Percentiles rank a stretch among this genome's conserved stretches.
Evolutionary conservation across 2,888 invertebrate species (phyloP).

Genomic region (Cryptophagus acutangulus): DNA sequence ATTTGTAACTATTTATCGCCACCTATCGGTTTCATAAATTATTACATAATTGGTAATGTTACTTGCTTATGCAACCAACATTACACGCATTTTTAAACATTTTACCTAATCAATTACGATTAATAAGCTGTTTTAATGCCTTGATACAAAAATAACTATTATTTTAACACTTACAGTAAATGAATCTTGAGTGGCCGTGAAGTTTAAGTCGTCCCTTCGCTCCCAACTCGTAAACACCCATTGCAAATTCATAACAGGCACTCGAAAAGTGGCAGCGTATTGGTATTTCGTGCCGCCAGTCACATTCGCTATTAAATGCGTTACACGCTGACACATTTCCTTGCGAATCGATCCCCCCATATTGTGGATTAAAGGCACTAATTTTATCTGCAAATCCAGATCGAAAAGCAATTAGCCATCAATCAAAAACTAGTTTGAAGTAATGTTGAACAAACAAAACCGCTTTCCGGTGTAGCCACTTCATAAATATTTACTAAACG

Average conservation of each 20-base stretch:
- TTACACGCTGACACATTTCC: constrained; percentile 83
- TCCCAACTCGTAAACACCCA: constrained; percentile 92
- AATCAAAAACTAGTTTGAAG: constrained; percentile 7
- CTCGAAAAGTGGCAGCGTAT: constrained; percentile 84
- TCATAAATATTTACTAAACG: no score
- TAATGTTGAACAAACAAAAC: no score
- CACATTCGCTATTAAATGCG: constrained; percentile 87
- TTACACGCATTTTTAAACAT: no score
- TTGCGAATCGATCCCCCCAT: constrained; percentile 95
- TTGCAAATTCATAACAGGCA: constrained; percentile 80
- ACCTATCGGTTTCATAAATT: no score
- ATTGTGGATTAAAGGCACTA: constrained; percentile 86
- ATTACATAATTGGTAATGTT: no score
- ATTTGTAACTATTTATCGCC: no score
- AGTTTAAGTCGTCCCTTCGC: constrained; percentile 63
- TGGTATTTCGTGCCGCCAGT: constrained; percentile 91
- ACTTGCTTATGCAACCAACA: no score
- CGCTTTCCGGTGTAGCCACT: no score
- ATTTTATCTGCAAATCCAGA: constrained; percentile 60
- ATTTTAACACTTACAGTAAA: constrained; percentile 59
- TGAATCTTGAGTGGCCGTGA: constrained; percentile 65
- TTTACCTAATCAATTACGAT: no score
- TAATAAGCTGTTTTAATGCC: no score
- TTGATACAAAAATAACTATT: no score
- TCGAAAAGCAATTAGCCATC: constrained; percentile 13